A percentile compares a stretch with the other conserved stretches of the same genome.
phyloP scores from a whole-genome alignment of 2,797 vertebrate species.

The Acrossocheilus wenchowensis region DNA sequence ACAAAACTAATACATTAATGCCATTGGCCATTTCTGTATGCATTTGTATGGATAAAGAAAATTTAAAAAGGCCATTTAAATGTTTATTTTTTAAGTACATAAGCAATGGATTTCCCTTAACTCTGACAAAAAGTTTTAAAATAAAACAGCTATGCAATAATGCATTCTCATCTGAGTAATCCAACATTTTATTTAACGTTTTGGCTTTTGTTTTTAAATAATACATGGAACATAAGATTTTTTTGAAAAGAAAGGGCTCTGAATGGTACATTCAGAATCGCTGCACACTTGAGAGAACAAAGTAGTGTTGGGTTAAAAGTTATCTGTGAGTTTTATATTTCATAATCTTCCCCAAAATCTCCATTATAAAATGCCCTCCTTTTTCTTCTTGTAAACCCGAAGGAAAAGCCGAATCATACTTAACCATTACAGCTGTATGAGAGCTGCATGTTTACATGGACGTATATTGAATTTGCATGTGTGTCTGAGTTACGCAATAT shows the following conservation, averaged over 20 bases:
- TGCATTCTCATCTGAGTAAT: not conserved
- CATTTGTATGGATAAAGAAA: not conserved
- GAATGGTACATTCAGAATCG: conserved; percentile 15
- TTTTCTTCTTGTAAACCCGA: not conserved
- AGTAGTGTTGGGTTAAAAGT: conserved; percentile 17
- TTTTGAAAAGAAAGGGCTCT: conserved; percentile 12
- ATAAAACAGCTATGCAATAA: not conserved
- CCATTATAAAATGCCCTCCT: conserved; percentile 16
- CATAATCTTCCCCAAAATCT: conserved; percentile 44
- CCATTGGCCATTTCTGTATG: not conserved
- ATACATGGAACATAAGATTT: not conserved
- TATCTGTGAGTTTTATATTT: conserved; percentile 43
- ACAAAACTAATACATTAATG: not conserved
- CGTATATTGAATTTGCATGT: conserved; percentile 30
- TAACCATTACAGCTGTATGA: not conserved
- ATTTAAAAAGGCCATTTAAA: not conserved
- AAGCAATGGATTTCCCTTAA: not conserved
- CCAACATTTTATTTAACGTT: not conserved
- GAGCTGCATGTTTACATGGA: conserved; percentile 24
- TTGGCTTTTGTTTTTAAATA: not conserved
- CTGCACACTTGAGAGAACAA: conserved; percentile 40
- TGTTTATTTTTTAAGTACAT: not conserved
- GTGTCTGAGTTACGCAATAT: conserved; percentile 51
- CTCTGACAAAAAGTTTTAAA: not conserved
- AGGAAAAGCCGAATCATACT: conserved; percentile 1